A percentile compares a stretch with the other conserved stretches of the same genome.
Conservation (phyloP, 2,797 vertebrate species). For the Labeo calbasu region DNA sequence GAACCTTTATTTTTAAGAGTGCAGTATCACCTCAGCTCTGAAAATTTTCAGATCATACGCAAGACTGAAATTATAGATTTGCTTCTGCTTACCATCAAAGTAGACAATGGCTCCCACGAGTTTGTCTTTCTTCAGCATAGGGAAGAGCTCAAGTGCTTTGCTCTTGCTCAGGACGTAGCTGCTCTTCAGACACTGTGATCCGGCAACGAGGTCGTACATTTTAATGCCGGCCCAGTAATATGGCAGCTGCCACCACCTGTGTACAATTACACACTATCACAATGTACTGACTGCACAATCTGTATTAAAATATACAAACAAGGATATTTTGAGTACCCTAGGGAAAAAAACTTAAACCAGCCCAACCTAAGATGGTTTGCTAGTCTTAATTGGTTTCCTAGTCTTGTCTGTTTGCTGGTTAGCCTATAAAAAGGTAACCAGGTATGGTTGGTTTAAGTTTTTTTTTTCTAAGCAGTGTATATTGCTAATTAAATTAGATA, state of each 20-base stretch:
- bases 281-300: neutral
- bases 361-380: neutral
- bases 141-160: slow-evolving; percentile 92
- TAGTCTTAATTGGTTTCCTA: neutral
- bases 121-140: slow-evolving; percentile 93
- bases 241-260: slow-evolving; percentile 97
- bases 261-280: neutral
- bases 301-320: neutral
- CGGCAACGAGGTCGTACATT: slow-evolving; percentile 93
- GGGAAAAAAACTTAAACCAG: neutral
- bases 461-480: neutral
- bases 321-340: neutral
- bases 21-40: neutral
- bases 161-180: slow-evolving; percentile 93
- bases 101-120: slow-evolving; percentile 97
- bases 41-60: neutral
- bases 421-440: neutral
- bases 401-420: neutral
- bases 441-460: neutral
- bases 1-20: too few species aligned
- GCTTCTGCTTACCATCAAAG: slow-evolving; percentile 87
- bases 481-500: slow-evolving; percentile 8
- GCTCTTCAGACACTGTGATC: slow-evolving; percentile 90
- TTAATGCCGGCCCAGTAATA: slow-evolving; percentile 99
- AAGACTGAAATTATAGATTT: neutral